Conservation (phyloP, 1,140 invertebrate species). For the Bicyclus anynana region DNA sequence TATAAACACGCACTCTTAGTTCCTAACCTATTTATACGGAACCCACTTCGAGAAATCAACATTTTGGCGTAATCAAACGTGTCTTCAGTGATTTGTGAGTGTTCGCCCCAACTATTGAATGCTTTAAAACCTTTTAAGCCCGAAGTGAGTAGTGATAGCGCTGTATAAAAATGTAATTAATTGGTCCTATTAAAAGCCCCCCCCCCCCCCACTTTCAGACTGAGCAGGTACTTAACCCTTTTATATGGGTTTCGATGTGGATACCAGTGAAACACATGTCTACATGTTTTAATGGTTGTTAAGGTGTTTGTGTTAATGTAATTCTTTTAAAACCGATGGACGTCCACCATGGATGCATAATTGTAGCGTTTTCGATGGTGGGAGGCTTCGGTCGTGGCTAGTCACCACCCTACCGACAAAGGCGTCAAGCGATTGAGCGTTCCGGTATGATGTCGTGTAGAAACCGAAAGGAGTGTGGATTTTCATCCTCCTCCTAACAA, state of each 20-base stretch:
- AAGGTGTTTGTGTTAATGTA: no score
- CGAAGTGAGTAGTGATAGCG: slow-evolving; percentile 40
- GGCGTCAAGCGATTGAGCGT: no score
- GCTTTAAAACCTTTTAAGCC: slow-evolving; percentile 69
- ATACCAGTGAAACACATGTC: slow-evolving; percentile 10
- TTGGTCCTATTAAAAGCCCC: slow-evolving; percentile 42
- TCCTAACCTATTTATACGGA: not conserved
- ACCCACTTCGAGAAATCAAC: not conserved
- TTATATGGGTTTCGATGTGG: slow-evolving; percentile 14
- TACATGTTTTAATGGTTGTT: slow-evolving; percentile 3
- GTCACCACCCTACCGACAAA: no score
- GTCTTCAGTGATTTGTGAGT: slow-evolving; percentile 56
- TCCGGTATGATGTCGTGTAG: no score
- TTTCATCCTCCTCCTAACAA: no score
- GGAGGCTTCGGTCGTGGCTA: no score
- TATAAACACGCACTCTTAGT: no score
- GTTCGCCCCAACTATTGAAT: slow-evolving; percentile 56
- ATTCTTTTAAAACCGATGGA: no score
- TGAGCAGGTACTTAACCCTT: not conserved
- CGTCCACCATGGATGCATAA: no score
- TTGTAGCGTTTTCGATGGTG: no score
- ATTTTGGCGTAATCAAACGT: slow-evolving; percentile 12
- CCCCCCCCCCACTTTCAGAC: slow-evolving; percentile 11
- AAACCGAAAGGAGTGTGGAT: no score
- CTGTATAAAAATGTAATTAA: slow-evolving; percentile 65